phyloP scores from a whole-genome alignment of 92 coral and sea anemone species.

The Epizoanthus fatuus region DNA sequence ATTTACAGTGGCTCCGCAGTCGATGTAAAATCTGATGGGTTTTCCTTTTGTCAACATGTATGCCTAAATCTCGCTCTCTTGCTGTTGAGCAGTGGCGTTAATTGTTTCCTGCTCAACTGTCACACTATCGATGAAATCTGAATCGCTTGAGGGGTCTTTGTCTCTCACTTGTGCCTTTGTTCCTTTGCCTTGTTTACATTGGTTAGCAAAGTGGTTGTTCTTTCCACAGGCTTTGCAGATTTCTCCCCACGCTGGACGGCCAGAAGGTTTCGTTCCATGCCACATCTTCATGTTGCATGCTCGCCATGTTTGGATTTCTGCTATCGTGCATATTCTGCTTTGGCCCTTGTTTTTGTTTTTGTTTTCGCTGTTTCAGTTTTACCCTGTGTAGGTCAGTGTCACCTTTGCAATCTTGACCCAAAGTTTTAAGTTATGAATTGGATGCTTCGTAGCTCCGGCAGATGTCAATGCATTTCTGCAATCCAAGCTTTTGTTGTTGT shows the following conservation, averaged over 20 bases:
- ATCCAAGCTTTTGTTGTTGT: no score
- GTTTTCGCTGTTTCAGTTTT: no score
- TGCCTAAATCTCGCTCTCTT: constrained; percentile 52
- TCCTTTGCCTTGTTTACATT: constrained; percentile 37
- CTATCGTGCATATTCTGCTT: no score
- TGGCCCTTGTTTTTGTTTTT: no score
- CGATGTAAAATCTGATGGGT: constrained; percentile 3
- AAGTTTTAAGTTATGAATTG: no score
- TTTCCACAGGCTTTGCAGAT: constrained; percentile 44
- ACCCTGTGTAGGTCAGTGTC: no score
- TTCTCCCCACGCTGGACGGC: constrained; percentile 50
- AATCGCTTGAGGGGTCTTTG: constrained; percentile 13
- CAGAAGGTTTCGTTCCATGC: constrained; percentile 19
- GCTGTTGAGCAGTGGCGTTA: constrained; percentile 47
- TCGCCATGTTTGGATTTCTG: constrained; percentile 19
- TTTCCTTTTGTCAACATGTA: constrained; percentile 48
- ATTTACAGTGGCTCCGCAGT: no score
- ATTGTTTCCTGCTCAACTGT: constrained; percentile 42
- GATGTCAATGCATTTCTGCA: no score
- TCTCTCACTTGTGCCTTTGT: constrained; percentile 25
- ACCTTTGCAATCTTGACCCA: no score
- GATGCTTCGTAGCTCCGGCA: no score
- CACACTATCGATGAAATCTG: constrained; percentile 56
- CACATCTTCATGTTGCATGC: constrained; percentile 7
- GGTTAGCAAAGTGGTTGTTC: constrained; percentile 49